Percentiles rank a stretch among this genome's conserved stretches.
Conservation (phyloP, 2,888 invertebrate species). For the Pterostichus madidus region DNA sequence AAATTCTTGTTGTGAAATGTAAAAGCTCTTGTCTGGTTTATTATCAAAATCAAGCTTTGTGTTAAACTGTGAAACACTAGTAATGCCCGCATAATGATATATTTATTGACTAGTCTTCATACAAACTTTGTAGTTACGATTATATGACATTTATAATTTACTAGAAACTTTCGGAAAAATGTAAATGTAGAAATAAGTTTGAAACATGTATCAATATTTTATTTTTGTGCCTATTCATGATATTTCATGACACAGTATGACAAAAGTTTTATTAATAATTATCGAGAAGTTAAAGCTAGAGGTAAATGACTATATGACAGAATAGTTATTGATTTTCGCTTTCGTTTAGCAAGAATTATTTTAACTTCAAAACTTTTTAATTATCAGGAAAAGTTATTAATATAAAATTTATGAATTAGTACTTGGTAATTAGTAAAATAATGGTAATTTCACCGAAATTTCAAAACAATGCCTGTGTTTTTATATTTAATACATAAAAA, state of each 20-base stretch:
- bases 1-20: too few species aligned
- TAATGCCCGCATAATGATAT: too few species aligned
- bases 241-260: neutral
- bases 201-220: neutral
- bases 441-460: neutral
- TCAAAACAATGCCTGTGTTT: neutral
- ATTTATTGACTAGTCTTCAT: too few species aligned
- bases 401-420: neutral
- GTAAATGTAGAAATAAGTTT: too few species aligned
- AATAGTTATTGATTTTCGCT: constrained; percentile 12
- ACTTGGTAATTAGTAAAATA: neutral
- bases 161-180: too few species aligned
- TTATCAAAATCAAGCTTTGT: too few species aligned
- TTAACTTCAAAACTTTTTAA: neutral
- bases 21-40: too few species aligned
- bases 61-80: too few species aligned
- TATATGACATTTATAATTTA: too few species aligned
- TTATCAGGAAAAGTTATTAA: neutral
- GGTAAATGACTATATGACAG: constrained; percentile 14
- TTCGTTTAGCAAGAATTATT: neutral
- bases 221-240: neutral
- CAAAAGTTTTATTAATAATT: constrained; percentile 1
- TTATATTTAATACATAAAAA: neutral
- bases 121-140: too few species aligned
- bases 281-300: constrained; percentile 12